phyloP scores from a whole-genome alignment of 2,888 invertebrate genomes.

The Hetaerina titia region DNA sequence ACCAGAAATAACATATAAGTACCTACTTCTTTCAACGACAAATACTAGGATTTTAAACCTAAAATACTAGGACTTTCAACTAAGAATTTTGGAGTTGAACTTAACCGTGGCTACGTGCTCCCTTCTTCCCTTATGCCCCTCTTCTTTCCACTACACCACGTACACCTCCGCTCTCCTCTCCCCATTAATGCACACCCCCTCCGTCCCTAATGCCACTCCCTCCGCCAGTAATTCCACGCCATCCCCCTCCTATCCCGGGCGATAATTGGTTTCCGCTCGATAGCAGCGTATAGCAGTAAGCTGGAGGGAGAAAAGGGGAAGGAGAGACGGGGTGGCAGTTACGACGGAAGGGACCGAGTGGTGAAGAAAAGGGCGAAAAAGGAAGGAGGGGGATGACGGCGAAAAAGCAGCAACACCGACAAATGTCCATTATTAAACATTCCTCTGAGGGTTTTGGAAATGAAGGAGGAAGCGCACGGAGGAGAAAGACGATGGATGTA shows the following conservation, averaged over 20 bases:
- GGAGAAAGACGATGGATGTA: too few relatives aligned
- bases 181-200: neutral
- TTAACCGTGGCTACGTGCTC: neutral
- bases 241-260: neutral
- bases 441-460: neutral
- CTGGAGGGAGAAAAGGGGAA: neutral
- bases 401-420: neutral
- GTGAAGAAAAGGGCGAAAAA: neutral
- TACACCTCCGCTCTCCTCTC: neutral
- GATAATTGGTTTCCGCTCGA: conserved; percentile 53
- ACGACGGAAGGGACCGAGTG: neutral
- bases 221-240: neutral
- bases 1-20: too few relatives aligned
- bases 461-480: neutral
- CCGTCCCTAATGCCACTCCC: neutral
- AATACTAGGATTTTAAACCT: too few relatives aligned
- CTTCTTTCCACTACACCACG: neutral
- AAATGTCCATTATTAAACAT: neutral
- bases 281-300: neutral
- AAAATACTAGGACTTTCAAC: too few relatives aligned
- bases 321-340: neutral
- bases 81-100: too few relatives aligned
- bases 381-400: neutral
- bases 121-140: neutral
- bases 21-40: too few relatives aligned